Evolutionary conservation across 2,888 invertebrate species (phyloP).

Genomic region (Cryptus armator): DNA sequence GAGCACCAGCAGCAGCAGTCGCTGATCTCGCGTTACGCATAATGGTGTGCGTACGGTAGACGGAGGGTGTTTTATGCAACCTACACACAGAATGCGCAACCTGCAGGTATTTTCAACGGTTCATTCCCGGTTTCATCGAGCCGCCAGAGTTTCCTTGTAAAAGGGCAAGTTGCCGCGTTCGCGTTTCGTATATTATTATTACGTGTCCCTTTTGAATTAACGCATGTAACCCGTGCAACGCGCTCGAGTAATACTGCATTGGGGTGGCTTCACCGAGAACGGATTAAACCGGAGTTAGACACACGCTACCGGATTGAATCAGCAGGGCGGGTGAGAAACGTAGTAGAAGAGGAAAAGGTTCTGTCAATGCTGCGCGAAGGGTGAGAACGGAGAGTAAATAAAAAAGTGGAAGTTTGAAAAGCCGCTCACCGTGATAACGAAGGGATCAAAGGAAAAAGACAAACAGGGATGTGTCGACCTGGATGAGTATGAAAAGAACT

Average conservation of each 20-base stretch:
- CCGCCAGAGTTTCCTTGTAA: conserved; percentile 48
- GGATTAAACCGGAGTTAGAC: conserved; percentile 1
- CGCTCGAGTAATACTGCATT: neutral
- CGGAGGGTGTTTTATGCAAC: conserved; percentile 35
- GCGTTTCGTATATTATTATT: conserved; percentile 63
- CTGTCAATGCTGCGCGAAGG: too few relatives aligned
- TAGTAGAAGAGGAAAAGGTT: neutral
- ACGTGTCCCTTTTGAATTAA: conserved; percentile 66
- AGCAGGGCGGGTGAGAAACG: conserved; percentile 19
- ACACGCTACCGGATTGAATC: conserved; percentile 34
- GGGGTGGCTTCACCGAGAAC: neutral
- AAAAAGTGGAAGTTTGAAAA: neutral
- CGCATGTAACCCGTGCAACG: conserved; percentile 4
- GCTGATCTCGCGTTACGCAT: conserved; percentile 34
- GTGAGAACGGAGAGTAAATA: neutral
- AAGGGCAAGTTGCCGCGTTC: conserved; percentile 47
- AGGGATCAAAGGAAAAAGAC: neutral
- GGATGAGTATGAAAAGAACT: neutral
- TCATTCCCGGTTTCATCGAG: conserved; percentile 52
- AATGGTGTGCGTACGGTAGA: conserved; percentile 20
- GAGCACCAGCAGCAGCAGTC: conserved; percentile 6
- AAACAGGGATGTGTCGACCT: neutral
- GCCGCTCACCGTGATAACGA: neutral
- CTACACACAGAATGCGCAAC: conserved; percentile 37
- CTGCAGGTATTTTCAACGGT: conserved; percentile 26